Evolutionary conservation across 2,888 invertebrate species (phyloP).

Genomic region (Erpobdella octoculata): DNA sequence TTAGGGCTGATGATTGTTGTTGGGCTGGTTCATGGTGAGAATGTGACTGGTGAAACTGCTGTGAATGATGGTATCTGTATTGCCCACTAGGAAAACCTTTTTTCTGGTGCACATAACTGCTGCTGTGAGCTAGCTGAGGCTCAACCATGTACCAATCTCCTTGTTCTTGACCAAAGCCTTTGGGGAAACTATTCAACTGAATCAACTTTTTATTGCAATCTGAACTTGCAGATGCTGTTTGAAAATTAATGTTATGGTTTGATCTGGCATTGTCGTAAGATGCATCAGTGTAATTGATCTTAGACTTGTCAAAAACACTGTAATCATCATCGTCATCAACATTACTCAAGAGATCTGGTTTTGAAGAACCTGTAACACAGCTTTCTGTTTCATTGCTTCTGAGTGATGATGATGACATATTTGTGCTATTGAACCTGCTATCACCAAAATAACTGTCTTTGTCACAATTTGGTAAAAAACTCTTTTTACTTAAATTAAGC

Average conservation of each 20-base stretch:
- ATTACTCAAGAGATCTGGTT: constrained; percentile 22
- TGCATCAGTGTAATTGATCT: neutral
- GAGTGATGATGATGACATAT: neutral
- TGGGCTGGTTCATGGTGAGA: neutral
- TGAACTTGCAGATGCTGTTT: neutral
- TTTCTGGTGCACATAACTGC: neutral
- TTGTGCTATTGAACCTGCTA: neutral
- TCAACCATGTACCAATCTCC: neutral
- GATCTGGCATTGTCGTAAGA: neutral
- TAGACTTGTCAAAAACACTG: neutral
- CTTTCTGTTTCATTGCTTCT: neutral
- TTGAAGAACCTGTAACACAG: constrained; percentile 3
- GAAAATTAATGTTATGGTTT: neutral
- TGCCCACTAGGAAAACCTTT: neutral
- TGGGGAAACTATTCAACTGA: no score
- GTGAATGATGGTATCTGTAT: neutral
- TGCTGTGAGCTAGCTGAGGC: neutral
- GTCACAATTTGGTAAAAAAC: neutral
- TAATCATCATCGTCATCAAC: constrained; percentile 15
- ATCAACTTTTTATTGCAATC: neutral
- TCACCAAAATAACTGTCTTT: neutral
- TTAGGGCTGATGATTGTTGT: neutral
- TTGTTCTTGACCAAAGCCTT: neutral
- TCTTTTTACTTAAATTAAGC: constrained; percentile 14
- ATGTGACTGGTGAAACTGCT: neutral